A percentile compares a stretch with the other conserved stretches of the same genome.
phyloP scores from a whole-genome alignment of 1,140 invertebrate genomes.

The Bombus breviceps region DNA sequence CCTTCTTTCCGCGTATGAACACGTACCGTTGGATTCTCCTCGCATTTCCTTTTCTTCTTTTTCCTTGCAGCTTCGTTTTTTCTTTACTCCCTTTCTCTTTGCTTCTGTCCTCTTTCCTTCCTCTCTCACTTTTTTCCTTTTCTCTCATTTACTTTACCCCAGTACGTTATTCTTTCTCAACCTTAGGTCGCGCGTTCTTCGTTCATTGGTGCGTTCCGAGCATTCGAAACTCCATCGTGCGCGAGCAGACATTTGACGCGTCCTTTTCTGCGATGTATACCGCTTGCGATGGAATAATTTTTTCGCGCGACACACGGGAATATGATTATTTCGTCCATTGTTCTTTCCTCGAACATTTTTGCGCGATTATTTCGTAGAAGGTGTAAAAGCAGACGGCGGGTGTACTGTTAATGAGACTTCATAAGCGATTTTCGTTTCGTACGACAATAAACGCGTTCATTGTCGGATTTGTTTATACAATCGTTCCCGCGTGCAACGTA shows the following conservation, averaged over 20 bases:
- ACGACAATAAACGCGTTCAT: not conserved
- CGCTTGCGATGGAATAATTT: not conserved
- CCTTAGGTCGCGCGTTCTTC: not conserved
- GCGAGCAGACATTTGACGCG: constrained; percentile 12
- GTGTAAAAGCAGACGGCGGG: not conserved
- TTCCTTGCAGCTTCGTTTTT: not conserved
- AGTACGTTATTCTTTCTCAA: not conserved
- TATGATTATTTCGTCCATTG: too few relatives aligned
- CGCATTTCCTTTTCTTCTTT: constrained; percentile 3
- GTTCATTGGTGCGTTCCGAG: not conserved
- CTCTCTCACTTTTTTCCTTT: not conserved
- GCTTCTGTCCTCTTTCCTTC: not conserved
- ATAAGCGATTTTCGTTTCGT: not conserved
- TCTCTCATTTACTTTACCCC: not conserved
- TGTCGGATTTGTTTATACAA: too few relatives aligned
- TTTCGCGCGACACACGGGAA: not conserved
- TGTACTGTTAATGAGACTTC: not conserved
- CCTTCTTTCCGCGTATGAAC: constrained; percentile 16
- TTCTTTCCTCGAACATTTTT: too few relatives aligned
- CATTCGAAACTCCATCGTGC: constrained; percentile 40
- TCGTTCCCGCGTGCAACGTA: too few relatives aligned
- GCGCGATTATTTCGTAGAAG: not conserved
- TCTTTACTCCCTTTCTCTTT: not conserved
- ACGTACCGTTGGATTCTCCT: constrained; percentile 31
- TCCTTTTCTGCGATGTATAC: constrained; percentile 3